phyloP scores from a whole-genome alignment of 2,888 invertebrate species.

The Plusia festucae region DNA sequence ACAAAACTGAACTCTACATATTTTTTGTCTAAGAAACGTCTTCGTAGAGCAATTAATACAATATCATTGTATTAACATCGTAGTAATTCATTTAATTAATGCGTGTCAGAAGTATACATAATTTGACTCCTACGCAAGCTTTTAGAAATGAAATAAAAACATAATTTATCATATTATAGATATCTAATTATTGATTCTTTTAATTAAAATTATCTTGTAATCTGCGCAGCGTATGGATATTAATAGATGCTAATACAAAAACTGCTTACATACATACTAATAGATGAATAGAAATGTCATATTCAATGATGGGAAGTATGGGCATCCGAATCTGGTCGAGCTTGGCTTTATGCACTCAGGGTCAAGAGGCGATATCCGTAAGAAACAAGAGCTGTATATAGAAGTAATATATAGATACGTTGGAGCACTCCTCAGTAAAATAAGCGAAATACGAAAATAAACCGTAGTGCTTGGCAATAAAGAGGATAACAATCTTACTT shows the following conservation, averaged over 20 bases:
- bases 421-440: neutral
- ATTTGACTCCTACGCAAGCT: slow-evolving; percentile 1
- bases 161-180: too few species aligned
- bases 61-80: neutral
- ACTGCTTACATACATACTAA: neutral
- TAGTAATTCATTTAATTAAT: neutral
- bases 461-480: neutral
- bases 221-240: neutral
- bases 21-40: neutral
- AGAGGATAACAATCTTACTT: neutral
- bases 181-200: neutral
- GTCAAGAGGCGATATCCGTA: neutral
- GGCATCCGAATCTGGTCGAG: slow-evolving; percentile 1
- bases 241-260: neutral
- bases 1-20: neutral
- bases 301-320: neutral
- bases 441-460: neutral
- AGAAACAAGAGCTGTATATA: neutral
- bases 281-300: neutral
- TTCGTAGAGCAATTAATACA: neutral
- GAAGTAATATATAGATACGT: too few species aligned
- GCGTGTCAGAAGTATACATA: neutral
- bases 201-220: slow-evolving; percentile 2
- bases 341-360: slow-evolving; percentile 2
- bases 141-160: neutral